Evolutionary conservation across 2,888 invertebrate genomes (phyloP).

Genomic region (Dicranocentrus wangi): DNA sequence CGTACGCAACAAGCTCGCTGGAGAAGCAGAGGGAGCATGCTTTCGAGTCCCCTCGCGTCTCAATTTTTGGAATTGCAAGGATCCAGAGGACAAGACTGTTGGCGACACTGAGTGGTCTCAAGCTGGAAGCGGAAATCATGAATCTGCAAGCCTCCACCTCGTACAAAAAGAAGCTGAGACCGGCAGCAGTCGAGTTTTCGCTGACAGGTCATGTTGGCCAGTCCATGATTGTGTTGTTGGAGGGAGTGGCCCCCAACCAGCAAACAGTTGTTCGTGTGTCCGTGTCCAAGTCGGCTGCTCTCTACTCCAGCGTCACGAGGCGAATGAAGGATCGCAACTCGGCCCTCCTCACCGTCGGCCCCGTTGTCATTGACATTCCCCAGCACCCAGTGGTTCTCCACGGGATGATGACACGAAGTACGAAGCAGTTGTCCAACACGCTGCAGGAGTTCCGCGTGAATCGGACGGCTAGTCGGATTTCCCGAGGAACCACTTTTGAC

Average conservation of each 20-base stretch:
- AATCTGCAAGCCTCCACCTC: slow-evolving; percentile 93
- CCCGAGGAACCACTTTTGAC: slow-evolving; percentile 81
- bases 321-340: slow-evolving; percentile 86
- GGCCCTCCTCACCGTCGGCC: slow-evolving; percentile 88
- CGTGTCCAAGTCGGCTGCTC: slow-evolving; percentile 91
- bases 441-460: slow-evolving; percentile 91
- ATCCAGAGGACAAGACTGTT: slow-evolving; percentile 89
- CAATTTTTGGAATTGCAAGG: slow-evolving; percentile 88
- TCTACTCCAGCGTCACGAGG: slow-evolving; percentile 89
- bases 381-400: slow-evolving; percentile 98
- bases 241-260: slow-evolving; percentile 91
- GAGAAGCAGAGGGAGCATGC: slow-evolving; percentile 70
- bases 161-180: slow-evolving; percentile 88
- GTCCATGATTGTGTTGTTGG: slow-evolving; percentile 92
- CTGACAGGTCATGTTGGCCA: slow-evolving; percentile 92
- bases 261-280: slow-evolving; percentile 96
- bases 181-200: slow-evolving; percentile 84
- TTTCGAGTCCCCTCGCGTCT: slow-evolving; percentile 69
- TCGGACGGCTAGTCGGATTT: slow-evolving; percentile 84
- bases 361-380: slow-evolving; percentile 94
- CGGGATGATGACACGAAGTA: slow-evolving; percentile 97
- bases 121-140: slow-evolving; percentile 94
- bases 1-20: slow-evolving; percentile 68
- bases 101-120: slow-evolving; percentile 93
- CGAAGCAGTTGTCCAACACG: slow-evolving; percentile 92